A percentile compares a stretch with the other conserved stretches of the same genome.
phyloP scores from a whole-genome alignment of 2,113 vertebrate species.

The Pomatostomus ruficeps region DNA sequence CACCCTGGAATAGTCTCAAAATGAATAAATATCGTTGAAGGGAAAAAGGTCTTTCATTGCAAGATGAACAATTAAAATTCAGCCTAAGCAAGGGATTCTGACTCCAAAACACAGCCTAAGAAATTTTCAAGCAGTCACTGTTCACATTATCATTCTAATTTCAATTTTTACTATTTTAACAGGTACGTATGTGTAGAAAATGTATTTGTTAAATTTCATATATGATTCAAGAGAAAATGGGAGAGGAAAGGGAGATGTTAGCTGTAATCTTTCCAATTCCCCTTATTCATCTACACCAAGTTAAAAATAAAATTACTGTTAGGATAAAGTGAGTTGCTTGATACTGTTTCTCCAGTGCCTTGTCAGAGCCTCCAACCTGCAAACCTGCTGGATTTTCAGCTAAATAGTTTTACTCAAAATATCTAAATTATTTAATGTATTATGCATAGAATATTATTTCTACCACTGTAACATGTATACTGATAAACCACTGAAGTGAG shows the following conservation, averaged over 20 bases:
- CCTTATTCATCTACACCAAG: neutral
- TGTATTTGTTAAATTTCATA: rapidly evolving
- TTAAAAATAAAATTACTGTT: neutral
- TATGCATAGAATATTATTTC: neutral
- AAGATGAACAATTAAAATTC: neutral
- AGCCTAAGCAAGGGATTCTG: neutral
- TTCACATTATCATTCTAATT: neutral
- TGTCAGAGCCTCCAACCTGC: neutral
- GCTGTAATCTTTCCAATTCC: neutral
- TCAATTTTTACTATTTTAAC: neutral
- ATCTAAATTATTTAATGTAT: neutral
- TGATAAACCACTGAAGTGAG: neutral
- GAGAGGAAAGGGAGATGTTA: neutral
- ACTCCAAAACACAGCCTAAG: neutral
- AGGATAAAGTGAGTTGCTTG: neutral
- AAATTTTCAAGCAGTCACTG: neutral
- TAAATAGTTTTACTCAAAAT: neutral
- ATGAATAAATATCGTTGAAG: neutral
- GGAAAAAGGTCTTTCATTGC: neutral
- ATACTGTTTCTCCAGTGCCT: neutral
- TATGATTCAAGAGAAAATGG: neutral
- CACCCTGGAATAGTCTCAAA: neutral
- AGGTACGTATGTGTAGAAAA: neutral
- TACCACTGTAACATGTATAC: neutral
- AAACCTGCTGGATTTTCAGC: neutral